Conservation (phyloP, 2,113 vertebrate genomes). For the Sylvilagus bachmani region DNA sequence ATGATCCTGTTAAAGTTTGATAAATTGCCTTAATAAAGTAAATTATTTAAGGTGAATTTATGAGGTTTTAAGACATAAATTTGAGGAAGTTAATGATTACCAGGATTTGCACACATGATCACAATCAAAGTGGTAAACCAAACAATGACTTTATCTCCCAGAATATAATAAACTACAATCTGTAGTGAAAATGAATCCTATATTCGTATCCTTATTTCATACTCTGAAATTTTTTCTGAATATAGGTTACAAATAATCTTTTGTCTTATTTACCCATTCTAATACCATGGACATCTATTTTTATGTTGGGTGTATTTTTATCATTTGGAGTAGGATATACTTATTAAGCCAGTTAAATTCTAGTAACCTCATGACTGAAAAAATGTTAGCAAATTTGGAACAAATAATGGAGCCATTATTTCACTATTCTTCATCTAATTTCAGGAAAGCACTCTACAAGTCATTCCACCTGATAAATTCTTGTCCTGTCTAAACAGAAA, state of each 20-base stretch:
- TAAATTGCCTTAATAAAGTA: constrained; percentile 12
- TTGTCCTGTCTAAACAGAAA: constrained; percentile 43
- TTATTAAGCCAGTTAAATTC: constrained; percentile 13
- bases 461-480: constrained; percentile 37
- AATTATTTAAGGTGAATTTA: constrained; percentile 45
- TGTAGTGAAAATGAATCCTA: constrained; percentile 47
- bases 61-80: constrained; percentile 44
- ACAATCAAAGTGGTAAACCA: constrained; percentile 58
- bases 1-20: constrained; percentile 28
- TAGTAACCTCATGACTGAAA: constrained; percentile 50
- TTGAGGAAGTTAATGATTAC: constrained; percentile 57
- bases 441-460: constrained; percentile 45
- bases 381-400: constrained; percentile 5
- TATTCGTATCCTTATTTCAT: constrained; percentile 17
- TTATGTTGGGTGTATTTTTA: constrained; percentile 50
- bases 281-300: neutral
- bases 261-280: neutral
- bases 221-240: constrained; percentile 2
- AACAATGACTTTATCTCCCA: neutral
- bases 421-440: constrained; percentile 42
- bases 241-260: constrained; percentile 57
- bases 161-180: constrained; percentile 30
- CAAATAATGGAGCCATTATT: constrained; percentile 40
- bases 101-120: constrained; percentile 47
- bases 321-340: constrained; percentile 6